phyloP scores from a whole-genome alignment of 2,113 vertebrate genomes.

The Clarias magur region DNA sequence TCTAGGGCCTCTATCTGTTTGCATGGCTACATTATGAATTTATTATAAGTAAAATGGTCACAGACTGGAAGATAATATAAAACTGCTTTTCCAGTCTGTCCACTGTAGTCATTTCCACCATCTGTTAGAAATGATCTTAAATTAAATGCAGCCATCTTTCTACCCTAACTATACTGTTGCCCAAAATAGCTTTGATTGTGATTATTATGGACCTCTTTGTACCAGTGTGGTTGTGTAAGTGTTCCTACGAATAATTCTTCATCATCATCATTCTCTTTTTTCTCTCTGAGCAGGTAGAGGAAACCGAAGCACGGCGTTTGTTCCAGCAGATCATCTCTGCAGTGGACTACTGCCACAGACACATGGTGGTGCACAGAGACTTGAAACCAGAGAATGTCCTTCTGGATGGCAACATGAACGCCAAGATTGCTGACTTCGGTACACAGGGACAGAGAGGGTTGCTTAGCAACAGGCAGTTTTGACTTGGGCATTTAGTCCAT shows the following conservation, averaged over 20 bases:
- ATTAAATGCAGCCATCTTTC: not conserved
- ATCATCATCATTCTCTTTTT: not conserved
- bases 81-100: not conserved
- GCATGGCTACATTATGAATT: not conserved
- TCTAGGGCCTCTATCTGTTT: not conserved
- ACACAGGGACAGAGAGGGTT: slow-evolving; percentile 53
- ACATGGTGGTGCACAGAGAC: slow-evolving; percentile 99
- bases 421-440: slow-evolving; percentile 99
- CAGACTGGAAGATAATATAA: not conserved
- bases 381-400: slow-evolving; percentile 98
- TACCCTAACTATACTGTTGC: not conserved
- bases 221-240: not conserved
- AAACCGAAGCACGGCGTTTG: slow-evolving; percentile 89
- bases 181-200: not conserved
- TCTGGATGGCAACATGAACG: slow-evolving; percentile 93
- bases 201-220: not conserved
- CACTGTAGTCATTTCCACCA: not conserved
- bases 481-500: slow-evolving; percentile 1
- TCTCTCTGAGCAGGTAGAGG: slow-evolving; percentile 81
- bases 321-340: slow-evolving; percentile 99
- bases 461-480: slow-evolving; percentile 33
- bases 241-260: not conserved
- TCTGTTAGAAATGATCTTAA: not conserved
- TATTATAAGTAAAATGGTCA: not conserved
- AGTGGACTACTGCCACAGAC: slow-evolving; percentile 97